Base-by-base conservation (phyloP, 2,888 invertebrate genomes). In the Caenorhabditis zanzibari region DNA sequence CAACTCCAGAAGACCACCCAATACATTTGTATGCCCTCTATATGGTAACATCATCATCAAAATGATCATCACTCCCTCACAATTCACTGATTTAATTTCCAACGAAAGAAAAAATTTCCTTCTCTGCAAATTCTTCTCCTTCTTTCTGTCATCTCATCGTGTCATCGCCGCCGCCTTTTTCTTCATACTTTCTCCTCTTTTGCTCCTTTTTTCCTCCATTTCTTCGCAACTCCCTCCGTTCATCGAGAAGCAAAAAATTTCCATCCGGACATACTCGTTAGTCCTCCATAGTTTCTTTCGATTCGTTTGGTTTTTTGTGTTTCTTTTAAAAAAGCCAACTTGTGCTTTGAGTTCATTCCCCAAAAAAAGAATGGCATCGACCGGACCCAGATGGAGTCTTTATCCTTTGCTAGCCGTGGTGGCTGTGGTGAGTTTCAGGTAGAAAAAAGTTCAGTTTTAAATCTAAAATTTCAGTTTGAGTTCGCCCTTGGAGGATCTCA, bases 361-460 rank as follows among this genome's bases (percentile, higher is more conserved):
- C 9, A 35, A 19, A 5, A 16, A 32, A 47, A 72, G 49, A 59
- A 86, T 85, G 85, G 71, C 86, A 22, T 86, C 88, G 47, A 86
- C 88, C n/a, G 91, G 91, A 35, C 86, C 90, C 28, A 85, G 86
- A 64, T 91, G 90, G 90, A 86, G 88, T 54, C 84, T 90, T 54
- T 91, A 90, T 69, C 91, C 91, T 22, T 56, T 91, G 22, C 82
- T 90, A n/a, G 90, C 88, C 0, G 79, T 90, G 59, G 74, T 91
- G 14, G 88, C 89, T 0, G 85, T 91, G 63, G 91, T 90, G 44
- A 88, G 88, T 86, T 71, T 69, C 44, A 19, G 19, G 19, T 19
- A 19, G 47, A 19, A 19, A 19, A 47, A 19, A 12, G 19, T 35
- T n/a, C 26, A 47, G 4, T 26, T 32, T 52, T 1, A 63, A 10